Percentiles rank a stretch among this genome's conserved stretches.
Evolutionary conservation across 2,888 invertebrate species (phyloP).

Genomic region (Lasioglossum oenotherae): DNA sequence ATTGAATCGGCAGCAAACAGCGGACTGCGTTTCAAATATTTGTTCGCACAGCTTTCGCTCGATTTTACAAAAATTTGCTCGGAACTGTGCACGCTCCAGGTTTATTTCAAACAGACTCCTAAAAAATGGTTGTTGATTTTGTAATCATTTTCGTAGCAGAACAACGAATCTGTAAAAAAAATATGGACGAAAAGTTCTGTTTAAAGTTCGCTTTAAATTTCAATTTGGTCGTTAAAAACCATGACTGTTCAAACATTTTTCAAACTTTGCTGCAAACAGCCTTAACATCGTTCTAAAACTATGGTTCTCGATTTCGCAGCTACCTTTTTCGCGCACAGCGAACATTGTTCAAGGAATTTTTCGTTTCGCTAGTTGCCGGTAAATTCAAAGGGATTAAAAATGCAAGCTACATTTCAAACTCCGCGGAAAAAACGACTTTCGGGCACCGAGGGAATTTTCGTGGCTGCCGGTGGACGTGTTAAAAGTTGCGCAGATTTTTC

Average conservation of each 20-base stretch:
- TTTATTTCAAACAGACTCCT: neutral
- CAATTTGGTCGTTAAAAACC: neutral
- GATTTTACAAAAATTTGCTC: neutral
- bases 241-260: neutral
- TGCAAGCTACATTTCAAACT: neutral
- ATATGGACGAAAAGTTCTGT: too few relatives aligned
- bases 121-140: neutral
- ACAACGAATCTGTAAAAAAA: neutral
- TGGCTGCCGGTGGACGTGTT: neutral
- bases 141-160: neutral
- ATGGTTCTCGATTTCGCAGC: neutral
- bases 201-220: neutral
- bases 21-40: neutral
- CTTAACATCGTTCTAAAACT: neutral
- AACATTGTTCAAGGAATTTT: neutral
- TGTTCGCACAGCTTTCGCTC: neutral
- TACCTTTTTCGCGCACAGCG: neutral
- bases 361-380: neutral
- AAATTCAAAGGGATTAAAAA: neutral
- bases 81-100: neutral
- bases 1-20: neutral
- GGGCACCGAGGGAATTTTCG: neutral
- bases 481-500: neutral
- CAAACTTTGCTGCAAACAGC: neutral
- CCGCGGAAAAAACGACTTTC: neutral